Conservation (phyloP, 2,797 vertebrate genomes). For the Kryptolebias ocellatus region DNA sequence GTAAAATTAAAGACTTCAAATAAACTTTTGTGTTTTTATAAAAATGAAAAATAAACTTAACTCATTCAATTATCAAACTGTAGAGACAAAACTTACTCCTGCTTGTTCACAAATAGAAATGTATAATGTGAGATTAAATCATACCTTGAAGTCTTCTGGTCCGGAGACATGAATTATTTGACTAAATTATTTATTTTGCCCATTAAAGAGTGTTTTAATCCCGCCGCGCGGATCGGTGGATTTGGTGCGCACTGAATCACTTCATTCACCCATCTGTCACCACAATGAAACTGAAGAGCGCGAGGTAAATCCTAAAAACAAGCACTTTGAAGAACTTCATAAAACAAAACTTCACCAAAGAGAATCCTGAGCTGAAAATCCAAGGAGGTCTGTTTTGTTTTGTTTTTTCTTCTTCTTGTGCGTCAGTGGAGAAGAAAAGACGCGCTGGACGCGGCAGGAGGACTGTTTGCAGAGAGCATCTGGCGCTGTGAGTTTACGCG, state of each 20-base stretch:
- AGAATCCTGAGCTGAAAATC: conserved; percentile 11
- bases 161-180: conserved; percentile 51
- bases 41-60: conserved; percentile 16
- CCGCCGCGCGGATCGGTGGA: conserved; percentile 34
- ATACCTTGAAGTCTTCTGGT: conserved; percentile 69
- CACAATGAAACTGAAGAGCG: conserved; percentile 6
- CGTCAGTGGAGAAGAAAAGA: conserved; percentile 35
- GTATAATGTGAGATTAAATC: conserved; percentile 18
- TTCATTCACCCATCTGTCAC: conserved; percentile 44
- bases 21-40: neutral
- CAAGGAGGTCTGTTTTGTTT: conserved; percentile 32
- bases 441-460: conserved; percentile 36
- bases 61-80: conserved; percentile 32
- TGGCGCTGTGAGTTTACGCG: conserved; percentile 24
- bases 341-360: conserved; percentile 2
- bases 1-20: conserved; percentile 1
- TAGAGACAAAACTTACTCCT: conserved; percentile 1
- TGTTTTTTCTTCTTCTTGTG: conserved; percentile 8
- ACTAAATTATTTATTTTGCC: conserved; percentile 56
- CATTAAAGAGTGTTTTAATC: conserved; percentile 51
- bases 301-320: conserved; percentile 2
- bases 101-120: conserved; percentile 14
- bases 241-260: conserved; percentile 28
- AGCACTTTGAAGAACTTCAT: conserved; percentile 19
- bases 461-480: conserved; percentile 32